A percentile compares a stretch with the other conserved stretches of the same genome.
Evolutionary conservation across 2,113 vertebrate genomes (phyloP).

Genomic region (Felis chaus): DNA sequence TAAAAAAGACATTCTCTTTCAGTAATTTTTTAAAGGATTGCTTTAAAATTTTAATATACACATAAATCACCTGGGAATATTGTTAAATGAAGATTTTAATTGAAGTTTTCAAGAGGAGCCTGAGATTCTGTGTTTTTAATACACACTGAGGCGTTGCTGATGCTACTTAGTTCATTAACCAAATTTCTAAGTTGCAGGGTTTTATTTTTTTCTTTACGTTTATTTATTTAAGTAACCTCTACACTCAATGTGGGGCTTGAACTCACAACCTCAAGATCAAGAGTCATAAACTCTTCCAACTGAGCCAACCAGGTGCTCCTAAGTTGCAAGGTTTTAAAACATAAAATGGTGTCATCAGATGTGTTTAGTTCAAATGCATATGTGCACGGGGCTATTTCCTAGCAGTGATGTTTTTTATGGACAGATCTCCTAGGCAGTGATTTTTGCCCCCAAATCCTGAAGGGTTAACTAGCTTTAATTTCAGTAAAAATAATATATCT

Average conservation of each 20-base stretch:
- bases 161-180: neutral
- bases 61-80: neutral
- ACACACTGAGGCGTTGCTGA: neutral
- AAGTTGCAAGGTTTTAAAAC: neutral
- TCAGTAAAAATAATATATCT: neutral
- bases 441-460: neutral
- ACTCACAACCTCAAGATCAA: neutral
- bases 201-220: neutral
- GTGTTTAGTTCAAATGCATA: neutral
- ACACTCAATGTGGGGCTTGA: neutral
- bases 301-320: neutral
- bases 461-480: neutral
- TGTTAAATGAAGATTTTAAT: neutral
- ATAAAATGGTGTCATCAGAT: neutral
- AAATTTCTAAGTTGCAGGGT: neutral
- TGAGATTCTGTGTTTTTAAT: neutral
- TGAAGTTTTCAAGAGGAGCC: neutral
- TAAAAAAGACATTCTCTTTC: neutral
- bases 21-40: neutral
- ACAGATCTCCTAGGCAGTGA: neutral
- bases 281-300: neutral
- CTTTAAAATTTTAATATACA: neutral
- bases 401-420: neutral
- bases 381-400: neutral
- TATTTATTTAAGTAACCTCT: neutral